phyloP scores from a whole-genome alignment of 1,140 invertebrate species.

The Philopotamus ludificatus region DNA sequence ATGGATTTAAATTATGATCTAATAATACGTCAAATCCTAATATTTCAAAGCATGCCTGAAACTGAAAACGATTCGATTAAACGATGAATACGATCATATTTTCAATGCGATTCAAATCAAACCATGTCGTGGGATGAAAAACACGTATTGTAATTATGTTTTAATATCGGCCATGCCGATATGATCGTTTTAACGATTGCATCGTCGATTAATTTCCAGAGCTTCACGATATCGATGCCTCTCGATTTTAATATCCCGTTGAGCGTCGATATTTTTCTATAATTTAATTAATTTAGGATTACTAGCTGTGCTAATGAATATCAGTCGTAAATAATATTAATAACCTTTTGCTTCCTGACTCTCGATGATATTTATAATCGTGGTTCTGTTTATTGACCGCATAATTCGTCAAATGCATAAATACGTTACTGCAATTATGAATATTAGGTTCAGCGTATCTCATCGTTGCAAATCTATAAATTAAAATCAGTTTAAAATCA shows the following conservation, averaged over 20 bases:
- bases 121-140: conserved; percentile 81
- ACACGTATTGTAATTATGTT: conserved; percentile 84
- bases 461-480: conserved; percentile 77
- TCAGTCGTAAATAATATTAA: conserved; percentile 10
- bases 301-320: neutral
- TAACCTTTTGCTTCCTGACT: conserved; percentile 81
- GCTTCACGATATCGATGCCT: conserved; percentile 69
- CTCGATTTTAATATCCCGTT: conserved; percentile 70
- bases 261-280: conserved; percentile 76
- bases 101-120: conserved; percentile 1
- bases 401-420: conserved; percentile 98
- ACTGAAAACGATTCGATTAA: conserved; percentile 42
- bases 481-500: neutral
- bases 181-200: conserved; percentile 88
- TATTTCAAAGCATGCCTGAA: conserved; percentile 86
- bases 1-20: conserved; percentile 82
- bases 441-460: conserved; percentile 78
- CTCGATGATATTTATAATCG: conserved; percentile 71
- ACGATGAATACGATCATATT: too few relatives aligned
- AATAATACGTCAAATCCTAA: conserved; percentile 86
- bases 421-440: conserved; percentile 80
- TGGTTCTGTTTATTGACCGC: conserved; percentile 90
- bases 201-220: conserved; percentile 85
- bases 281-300: conserved; percentile 5
- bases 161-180: conserved; percentile 79